Percentiles rank a stretch among this genome's conserved stretches.
Evolutionary conservation across 2,113 vertebrate genomes (phyloP).

Genomic region (Asarcornis scutulata): DNA sequence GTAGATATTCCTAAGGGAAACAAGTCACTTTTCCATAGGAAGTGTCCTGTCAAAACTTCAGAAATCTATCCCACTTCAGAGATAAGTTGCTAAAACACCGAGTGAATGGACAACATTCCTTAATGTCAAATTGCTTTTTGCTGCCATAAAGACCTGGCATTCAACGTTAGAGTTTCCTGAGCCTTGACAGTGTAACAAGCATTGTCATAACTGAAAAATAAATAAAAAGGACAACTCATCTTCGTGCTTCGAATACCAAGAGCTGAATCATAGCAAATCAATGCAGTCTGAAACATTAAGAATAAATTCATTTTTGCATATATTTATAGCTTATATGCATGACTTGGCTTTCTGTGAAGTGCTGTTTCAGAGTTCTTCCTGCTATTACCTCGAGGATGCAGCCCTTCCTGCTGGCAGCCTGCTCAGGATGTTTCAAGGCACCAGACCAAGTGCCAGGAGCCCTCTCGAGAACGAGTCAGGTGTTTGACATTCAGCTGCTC

Average conservation of each 20-base stretch:
- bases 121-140: background rate
- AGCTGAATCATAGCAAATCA: background rate
- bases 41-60: background rate
- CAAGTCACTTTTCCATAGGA: background rate
- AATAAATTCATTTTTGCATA: background rate
- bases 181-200: background rate
- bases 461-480: background rate
- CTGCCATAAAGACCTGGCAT: background rate
- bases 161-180: background rate
- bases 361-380: background rate
- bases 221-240: background rate
- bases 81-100: background rate
- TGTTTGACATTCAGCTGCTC: background rate
- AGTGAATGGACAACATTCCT: background rate
- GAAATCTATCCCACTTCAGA: background rate
- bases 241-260: background rate
- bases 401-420: background rate
- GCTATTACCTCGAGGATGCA: background rate
- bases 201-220: background rate
- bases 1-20: background rate
- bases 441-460: fast-evolving
- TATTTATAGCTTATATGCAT: background rate
- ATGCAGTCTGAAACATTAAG: background rate
- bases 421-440: background rate
- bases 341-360: background rate